These are phyloP conservation scores for Brenthis ino DNA, from an alignment of 2,888 invertebrate species.

Conservation along the genomic window DNA sequence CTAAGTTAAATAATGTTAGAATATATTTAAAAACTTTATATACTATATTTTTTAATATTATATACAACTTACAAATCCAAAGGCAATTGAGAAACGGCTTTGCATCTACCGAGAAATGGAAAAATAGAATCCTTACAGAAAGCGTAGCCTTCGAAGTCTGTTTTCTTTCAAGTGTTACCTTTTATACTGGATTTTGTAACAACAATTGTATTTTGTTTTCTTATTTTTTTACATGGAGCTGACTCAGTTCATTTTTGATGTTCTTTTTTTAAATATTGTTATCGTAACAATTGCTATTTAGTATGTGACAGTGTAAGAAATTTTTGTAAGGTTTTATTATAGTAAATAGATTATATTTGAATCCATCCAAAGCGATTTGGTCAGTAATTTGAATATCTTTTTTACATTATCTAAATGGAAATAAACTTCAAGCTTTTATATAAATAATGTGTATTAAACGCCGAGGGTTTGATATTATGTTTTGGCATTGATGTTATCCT, in stretches of 20 bases:
- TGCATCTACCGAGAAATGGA: slow-evolving; percentile 18
- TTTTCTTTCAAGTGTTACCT: slow-evolving; percentile 24
- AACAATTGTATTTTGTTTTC: slow-evolving; percentile 14
- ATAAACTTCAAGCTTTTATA: not conserved
- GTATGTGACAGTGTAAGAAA: too few relatives aligned
- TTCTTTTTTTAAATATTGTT: not conserved
- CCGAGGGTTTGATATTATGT: too few relatives aligned
- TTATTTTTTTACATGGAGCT: slow-evolving; percentile 16
- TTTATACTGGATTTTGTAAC: slow-evolving; percentile 23
- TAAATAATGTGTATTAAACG: not conserved
- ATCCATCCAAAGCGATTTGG: not conserved
- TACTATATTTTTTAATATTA: not conserved
- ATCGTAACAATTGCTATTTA: not conserved
- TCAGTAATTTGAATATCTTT: not conserved
- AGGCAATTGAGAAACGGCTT: slow-evolving; percentile 19
- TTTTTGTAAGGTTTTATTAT: too few relatives aligned
- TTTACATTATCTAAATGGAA: not conserved
- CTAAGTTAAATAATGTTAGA: too few relatives aligned
- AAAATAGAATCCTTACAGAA: slow-evolving; percentile 24
- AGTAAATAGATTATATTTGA: not conserved
- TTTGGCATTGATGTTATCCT: too few relatives aligned
- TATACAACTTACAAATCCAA: slow-evolving; percentile 11
- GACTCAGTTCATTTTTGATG: slow-evolving; percentile 8
- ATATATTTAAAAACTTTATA: too few relatives aligned
- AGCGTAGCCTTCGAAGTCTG: slow-evolving; percentile 22